These are phyloP conservation scores for Meandrina meandrites DNA, from an alignment of 92 coral and sea anemone genomes.

Conservation along the genomic window DNA sequence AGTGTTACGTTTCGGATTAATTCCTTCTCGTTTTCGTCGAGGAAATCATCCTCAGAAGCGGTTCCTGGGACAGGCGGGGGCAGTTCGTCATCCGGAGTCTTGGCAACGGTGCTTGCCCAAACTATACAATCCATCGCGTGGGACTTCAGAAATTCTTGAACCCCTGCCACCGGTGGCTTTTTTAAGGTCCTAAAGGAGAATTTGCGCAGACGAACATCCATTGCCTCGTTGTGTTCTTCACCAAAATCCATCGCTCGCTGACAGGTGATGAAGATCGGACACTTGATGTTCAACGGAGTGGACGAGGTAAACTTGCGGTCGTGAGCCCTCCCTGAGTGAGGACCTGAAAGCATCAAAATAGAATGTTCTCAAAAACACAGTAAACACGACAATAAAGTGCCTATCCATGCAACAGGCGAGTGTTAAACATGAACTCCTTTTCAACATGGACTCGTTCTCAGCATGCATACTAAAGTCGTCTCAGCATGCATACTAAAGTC, in stretches of 20 bases:
- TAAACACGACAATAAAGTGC: background rate
- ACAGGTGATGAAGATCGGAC: constrained; percentile 25
- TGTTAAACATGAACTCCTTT: too few species aligned
- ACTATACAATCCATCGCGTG: constrained; percentile 20
- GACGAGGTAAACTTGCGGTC: background rate
- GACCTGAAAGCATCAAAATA: background rate
- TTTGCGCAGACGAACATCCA: constrained; percentile 26
- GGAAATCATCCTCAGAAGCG: background rate
- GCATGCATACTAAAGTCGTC: too few species aligned
- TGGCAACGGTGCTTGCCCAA: background rate
- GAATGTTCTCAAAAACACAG: background rate
- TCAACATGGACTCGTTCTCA: too few species aligned
- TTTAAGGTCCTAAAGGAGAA: constrained; percentile 7
- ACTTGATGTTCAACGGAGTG: background rate
- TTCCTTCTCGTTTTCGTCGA: too few species aligned
- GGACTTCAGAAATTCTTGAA: background rate
- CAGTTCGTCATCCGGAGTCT: too few species aligned
- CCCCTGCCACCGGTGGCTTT: background rate
- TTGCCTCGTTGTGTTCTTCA: constrained; percentile 26
- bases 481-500: background rate
- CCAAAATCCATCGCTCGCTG: constrained; percentile 30
- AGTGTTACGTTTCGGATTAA: too few species aligned
- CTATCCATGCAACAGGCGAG: too few species aligned
- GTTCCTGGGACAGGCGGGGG: background rate
- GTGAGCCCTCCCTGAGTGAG: constrained; percentile 9